A percentile compares a stretch with the other conserved stretches of the same genome.
These are phyloP conservation scores for Tortricodes alternella DNA, from an alignment of 2,888 invertebrate species.

Conservation along the genomic window DNA sequence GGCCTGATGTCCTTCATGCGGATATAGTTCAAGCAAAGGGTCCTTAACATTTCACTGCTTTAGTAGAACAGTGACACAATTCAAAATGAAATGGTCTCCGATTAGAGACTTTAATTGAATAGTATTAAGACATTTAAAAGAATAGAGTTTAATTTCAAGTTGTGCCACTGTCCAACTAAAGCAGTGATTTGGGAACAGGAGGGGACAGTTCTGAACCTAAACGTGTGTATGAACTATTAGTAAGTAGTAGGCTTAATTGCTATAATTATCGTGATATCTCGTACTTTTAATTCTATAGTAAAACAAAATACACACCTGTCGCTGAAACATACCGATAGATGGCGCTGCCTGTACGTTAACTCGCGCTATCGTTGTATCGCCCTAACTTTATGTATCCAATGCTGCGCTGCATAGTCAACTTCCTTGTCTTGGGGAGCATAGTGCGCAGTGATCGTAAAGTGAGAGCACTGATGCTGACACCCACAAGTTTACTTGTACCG, in stretches of 20 bases:
- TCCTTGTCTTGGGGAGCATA: conserved; percentile 95
- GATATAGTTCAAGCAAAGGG: too few species aligned
- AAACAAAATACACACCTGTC: neutral
- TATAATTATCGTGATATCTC: neutral
- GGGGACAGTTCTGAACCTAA: too few species aligned
- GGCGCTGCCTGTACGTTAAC: conserved; percentile 52
- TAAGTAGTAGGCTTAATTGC: neutral
- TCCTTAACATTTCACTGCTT: too few species aligned
- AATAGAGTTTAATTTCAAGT: too few species aligned
- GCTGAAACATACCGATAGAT: conserved; percentile 49
- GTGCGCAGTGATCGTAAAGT: conserved; percentile 93
- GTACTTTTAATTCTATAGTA: too few species aligned
- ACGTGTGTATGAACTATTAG: neutral
- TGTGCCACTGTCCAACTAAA: too few species aligned
- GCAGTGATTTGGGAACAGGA: too few species aligned
- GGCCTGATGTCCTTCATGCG: too few species aligned
- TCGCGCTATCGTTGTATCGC: conserved; percentile 49
- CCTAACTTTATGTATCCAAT: conserved; percentile 19
- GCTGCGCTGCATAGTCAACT: conserved; percentile 43
- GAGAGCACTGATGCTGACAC: conserved; percentile 94
- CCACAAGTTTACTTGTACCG: conserved; percentile 79
- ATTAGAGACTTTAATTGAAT: too few species aligned
- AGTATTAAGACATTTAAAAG: too few species aligned
- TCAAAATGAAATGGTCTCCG: too few species aligned
- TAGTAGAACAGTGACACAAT: too few species aligned